Percentiles rank a stretch among this genome's conserved stretches.
These are phyloP conservation scores for Palaemon carinicauda DNA, from an alignment of 1,140 invertebrate species.

Conservation along the genomic window DNA sequence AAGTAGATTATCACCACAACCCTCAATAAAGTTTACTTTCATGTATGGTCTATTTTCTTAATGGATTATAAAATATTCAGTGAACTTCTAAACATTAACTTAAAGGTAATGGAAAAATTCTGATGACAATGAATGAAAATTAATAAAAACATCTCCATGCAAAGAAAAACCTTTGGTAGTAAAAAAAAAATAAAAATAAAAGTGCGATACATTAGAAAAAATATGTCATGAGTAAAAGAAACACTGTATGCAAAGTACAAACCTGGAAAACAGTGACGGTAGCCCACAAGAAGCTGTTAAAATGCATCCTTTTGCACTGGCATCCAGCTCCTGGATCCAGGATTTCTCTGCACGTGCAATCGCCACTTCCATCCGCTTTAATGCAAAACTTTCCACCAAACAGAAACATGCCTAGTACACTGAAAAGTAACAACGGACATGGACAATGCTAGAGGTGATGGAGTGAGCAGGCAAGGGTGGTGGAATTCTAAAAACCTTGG, in stretches of 20 bases:
- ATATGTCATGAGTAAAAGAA: background rate
- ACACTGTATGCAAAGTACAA: constrained; percentile 66
- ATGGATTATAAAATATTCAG: no score
- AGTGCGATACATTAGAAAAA: background rate
- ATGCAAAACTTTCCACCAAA: constrained; percentile 99
- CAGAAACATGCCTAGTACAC: constrained; percentile 97
- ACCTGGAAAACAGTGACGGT: constrained; percentile 97
- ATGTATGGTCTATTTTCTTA: no score
- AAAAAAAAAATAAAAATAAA: no score
- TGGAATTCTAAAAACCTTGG: background rate
- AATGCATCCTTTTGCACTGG: constrained; percentile 95
- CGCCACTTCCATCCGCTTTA: constrained; percentile 83
- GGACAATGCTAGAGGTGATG: constrained; percentile 34
- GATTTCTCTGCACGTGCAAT: constrained; percentile 91
- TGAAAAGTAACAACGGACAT: constrained; percentile 68
- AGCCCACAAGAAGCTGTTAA: constrained; percentile 96
- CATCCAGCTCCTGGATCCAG: constrained; percentile 84
- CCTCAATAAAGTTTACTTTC: no score
- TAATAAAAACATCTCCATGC: no score
- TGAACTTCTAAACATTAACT: no score
- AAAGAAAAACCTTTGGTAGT: no score
- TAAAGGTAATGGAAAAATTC: no score
- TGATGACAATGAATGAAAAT: no score
- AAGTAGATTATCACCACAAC: no score
- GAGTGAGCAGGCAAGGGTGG: constrained; percentile 7